Conservation (phyloP, 2,797 vertebrate species). For the Paratrypauchen microcephalus region DNA sequence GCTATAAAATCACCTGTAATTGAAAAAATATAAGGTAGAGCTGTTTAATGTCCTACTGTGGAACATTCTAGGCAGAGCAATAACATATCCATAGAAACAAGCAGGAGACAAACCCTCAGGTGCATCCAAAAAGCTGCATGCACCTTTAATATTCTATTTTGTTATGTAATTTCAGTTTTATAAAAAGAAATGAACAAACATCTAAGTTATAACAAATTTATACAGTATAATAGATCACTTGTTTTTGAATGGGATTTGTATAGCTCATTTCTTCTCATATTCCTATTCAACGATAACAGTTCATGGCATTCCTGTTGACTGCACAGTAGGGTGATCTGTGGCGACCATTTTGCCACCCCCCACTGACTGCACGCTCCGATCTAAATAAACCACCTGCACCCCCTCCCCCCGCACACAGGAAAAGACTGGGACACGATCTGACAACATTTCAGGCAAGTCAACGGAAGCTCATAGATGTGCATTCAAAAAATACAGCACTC, state of each 20-base stretch:
- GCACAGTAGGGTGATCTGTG: slow-evolving; percentile 29
- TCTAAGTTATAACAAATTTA: too few relatives aligned
- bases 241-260: background rate
- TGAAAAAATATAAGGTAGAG: too few relatives aligned
- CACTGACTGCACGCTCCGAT: slow-evolving; percentile 28
- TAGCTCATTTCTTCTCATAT: background rate
- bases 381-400: slow-evolving; percentile 44
- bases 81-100: too few relatives aligned
- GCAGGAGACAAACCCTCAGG: too few relatives aligned
- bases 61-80: too few relatives aligned
- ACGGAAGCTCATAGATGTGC: slow-evolving; percentile 11
- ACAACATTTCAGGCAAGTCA: slow-evolving; percentile 26
- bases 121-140: too few relatives aligned
- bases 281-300: slow-evolving; percentile 40
- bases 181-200: too few relatives aligned
- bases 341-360: slow-evolving; percentile 25
- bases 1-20: too few relatives aligned
- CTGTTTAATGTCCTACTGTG: too few relatives aligned
- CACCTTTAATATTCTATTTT: too few relatives aligned
- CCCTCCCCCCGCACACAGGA: background rate
- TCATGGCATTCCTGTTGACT: slow-evolving; percentile 20
- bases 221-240: background rate
- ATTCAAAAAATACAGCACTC: slow-evolving; percentile 23
- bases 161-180: too few relatives aligned
- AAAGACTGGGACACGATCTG: slow-evolving; percentile 22